phyloP scores from a whole-genome alignment of 2,797 vertebrate species.

The Eupleurogrammus muticus region DNA sequence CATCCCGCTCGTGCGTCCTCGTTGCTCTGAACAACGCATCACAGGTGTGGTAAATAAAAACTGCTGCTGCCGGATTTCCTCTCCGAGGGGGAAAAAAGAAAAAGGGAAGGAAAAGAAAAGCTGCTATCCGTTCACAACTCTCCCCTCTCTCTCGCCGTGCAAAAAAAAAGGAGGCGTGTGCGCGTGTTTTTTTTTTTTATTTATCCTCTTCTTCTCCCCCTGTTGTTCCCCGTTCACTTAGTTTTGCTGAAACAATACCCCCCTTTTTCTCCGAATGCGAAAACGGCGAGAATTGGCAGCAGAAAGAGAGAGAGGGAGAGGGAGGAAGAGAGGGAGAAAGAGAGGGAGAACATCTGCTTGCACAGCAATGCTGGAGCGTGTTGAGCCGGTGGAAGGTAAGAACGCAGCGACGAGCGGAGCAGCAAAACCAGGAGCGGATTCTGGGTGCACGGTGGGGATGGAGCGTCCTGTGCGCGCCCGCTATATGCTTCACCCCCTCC shows the following conservation, averaged over 20 bases:
- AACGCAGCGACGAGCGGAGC: constrained; percentile 66
- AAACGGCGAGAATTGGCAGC: constrained; percentile 70
- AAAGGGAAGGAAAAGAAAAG: too few species aligned
- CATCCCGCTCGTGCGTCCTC: constrained; percentile 78
- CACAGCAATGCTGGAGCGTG: constrained; percentile 84
- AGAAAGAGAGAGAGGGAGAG: constrained; percentile 40
- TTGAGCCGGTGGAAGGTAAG: constrained; percentile 69
- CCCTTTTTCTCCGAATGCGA: constrained; percentile 70
- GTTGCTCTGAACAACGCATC: constrained; percentile 86
- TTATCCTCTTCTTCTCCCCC: too few species aligned
- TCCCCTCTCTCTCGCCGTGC: constrained; percentile 21
- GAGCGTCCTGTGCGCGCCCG: constrained; percentile 63
- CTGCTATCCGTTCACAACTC: constrained; percentile 54
- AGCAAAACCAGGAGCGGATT: constrained; percentile 84
- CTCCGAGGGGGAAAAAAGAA: constrained; percentile 21
- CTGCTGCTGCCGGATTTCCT: constrained; percentile 52
- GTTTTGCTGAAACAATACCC: constrained; percentile 43
- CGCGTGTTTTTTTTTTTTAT: too few species aligned
- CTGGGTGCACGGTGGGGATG: constrained; percentile 59
- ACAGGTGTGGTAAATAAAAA: constrained; percentile 84
- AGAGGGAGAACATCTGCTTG: constrained; percentile 83
- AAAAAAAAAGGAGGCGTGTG: too few species aligned
- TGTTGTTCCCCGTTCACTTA: too few species aligned
- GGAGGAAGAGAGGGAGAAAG: constrained; percentile 43
- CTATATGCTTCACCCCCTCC: not conserved